These are phyloP conservation scores for Ceryle rudis DNA, from an alignment of 2,797 vertebrate species.

Conservation along the genomic window DNA sequence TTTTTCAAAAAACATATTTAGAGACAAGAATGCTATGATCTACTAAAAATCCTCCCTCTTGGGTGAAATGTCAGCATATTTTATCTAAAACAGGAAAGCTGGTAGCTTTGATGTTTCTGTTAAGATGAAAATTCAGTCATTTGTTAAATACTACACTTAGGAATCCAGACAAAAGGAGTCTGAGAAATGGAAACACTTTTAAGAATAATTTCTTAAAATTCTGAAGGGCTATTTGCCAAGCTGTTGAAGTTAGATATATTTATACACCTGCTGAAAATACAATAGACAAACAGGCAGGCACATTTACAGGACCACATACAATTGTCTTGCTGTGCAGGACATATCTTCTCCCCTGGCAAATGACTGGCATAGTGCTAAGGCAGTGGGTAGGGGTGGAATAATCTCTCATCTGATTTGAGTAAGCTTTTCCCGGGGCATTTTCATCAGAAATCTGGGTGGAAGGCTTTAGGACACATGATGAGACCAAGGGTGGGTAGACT, in stretches of 20 bases:
- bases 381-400: background rate
- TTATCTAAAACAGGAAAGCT: constrained; percentile 36
- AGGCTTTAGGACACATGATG: background rate
- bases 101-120: constrained; percentile 50
- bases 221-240: background rate
- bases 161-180: background rate
- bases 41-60: constrained; percentile 23
- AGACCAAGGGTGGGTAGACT: background rate
- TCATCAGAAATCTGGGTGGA: background rate
- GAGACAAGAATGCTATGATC: constrained; percentile 16
- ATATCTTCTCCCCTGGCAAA: background rate
- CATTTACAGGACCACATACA: fast-evolving
- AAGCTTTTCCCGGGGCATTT: background rate
- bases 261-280: background rate
- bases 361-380: background rate
- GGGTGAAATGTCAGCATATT: constrained; percentile 54
- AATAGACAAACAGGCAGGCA: background rate
- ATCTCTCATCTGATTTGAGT: background rate
- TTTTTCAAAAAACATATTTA: constrained; percentile 16
- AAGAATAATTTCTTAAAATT: background rate
- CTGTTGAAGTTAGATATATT: background rate
- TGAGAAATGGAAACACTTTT: background rate
- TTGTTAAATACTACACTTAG: background rate
- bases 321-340: background rate
- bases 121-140: constrained; percentile 13